Percentiles rank a stretch among this genome's conserved stretches.
phyloP scores from a whole-genome alignment of 2,888 invertebrate genomes.

The Tachystola acroxantha region DNA sequence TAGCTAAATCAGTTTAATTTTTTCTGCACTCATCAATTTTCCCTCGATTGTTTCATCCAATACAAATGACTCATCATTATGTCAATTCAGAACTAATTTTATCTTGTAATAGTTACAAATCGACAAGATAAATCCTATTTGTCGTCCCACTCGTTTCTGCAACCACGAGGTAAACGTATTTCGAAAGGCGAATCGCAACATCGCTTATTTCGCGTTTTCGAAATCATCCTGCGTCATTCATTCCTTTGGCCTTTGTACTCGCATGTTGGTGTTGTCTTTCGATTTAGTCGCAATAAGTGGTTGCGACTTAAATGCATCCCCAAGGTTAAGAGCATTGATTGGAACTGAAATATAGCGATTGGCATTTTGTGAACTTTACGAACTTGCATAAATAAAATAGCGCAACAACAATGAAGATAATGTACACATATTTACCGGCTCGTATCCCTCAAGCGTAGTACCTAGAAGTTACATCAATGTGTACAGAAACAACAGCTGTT shows the following conservation, averaged over 20 bases:
- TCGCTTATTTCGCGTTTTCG: conserved; percentile 75
- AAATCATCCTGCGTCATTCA: conserved; percentile 71
- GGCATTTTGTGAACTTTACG: conserved; percentile 4
- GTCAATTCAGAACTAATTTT: conserved; percentile 20
- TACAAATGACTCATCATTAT: conserved; percentile 12
- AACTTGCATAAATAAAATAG: background rate
- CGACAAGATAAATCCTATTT: conserved; percentile 65
- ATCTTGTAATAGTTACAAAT: conserved; percentile 42
- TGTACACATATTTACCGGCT: background rate
- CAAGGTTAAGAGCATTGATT: conserved; percentile 10
- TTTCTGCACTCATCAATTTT: background rate
- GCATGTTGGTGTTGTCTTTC: conserved; percentile 30
- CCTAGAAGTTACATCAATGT: background rate
- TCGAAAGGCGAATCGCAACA: conserved; percentile 73
- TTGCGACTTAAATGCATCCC: conserved; percentile 3
- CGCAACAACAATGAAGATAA: background rate
- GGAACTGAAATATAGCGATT: conserved; percentile 4
- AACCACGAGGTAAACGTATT: conserved; percentile 66
- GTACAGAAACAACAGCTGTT: conserved; percentile 7
- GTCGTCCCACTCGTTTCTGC: conserved; percentile 72
- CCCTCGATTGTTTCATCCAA: conserved; percentile 9
- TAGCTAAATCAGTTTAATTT: background rate
- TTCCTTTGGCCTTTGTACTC: conserved; percentile 53
- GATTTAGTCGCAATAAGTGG: conserved; percentile 6
- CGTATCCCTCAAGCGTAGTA: background rate